Base-by-base conservation (phyloP, 2,113 vertebrate genomes). In the Coregonus clupeaformis region DNA sequence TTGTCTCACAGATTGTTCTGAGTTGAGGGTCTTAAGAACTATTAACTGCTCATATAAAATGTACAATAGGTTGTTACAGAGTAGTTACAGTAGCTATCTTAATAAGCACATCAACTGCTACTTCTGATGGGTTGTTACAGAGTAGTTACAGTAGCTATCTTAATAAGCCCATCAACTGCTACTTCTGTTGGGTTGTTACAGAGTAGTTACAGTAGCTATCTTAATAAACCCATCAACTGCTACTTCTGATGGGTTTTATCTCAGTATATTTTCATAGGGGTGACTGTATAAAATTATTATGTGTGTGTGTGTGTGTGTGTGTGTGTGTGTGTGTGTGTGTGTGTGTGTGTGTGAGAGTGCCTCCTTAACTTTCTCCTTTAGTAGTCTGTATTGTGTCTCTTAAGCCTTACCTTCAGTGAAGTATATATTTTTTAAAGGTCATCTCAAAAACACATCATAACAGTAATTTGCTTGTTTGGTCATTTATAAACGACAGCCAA, bases 401-500 rank as follows among this genome's bases (percentile, higher is more conserved):
- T 55, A 55, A 1, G 57, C 7, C 18, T 60, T 22, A 9, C 57
- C 57, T 60, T 60, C 57, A 22, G 57, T 60, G n/a, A 60, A 60
- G n/a, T 60, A 60, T 22, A 24, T 1, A 60, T n/a, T n/a, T n/a
- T n/a, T 1, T 22, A 22, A 55, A 55, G 3, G 16, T 55, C 18
- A 20, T 13, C 49, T 55, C 49, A 55, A 55, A 55, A 55, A 6
- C 52, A 55, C 14, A 55, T 5, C 13, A 55, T 55, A 16, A 55
- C 20, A 18, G 52, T 20, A 16, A 55, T 55, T 6, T 20, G 36
- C 36, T 5, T 55, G 20, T 55, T 55, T 55, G 20, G 9, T 42
- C 9, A 0, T 42, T 55, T 55, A 18, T 55, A 30, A 22, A 29
- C 45, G 68, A 60, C 42, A 81, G 73, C 81, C 81, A 77, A 18